phyloP scores from a whole-genome alignment of 2,113 vertebrate genomes.

The Piliocolobus tephrosceles region DNA sequence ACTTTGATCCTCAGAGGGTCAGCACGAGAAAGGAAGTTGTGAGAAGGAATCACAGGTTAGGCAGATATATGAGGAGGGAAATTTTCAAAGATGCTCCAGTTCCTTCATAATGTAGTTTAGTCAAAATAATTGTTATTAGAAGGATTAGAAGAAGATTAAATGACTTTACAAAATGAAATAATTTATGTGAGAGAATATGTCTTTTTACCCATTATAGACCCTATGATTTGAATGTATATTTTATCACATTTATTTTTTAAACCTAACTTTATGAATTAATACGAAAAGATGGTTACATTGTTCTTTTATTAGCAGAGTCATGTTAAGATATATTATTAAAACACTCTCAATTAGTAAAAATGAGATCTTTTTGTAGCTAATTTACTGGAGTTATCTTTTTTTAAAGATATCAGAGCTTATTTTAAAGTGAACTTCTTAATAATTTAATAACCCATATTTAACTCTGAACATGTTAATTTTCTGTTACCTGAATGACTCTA shows the following conservation, averaged over 20 bases:
- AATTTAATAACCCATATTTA: neutral
- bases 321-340: slow-evolving; percentile 27
- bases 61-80: neutral
- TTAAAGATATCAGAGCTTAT: neutral
- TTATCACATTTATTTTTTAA: slow-evolving; percentile 1
- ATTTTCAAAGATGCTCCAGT: neutral
- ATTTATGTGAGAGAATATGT: neutral
- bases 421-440: neutral
- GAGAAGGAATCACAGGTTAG: neutral
- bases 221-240: neutral
- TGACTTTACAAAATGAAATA: neutral
- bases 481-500: neutral
- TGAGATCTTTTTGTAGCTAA: neutral
- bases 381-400: neutral
- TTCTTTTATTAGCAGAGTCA: neutral
- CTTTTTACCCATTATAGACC: neutral
- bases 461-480: neutral
- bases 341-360: neutral
- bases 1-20: neutral
- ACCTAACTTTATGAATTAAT: neutral
- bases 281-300: neutral
- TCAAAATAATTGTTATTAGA: neutral
- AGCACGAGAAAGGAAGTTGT: neutral
- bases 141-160: neutral
- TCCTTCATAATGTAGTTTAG: neutral